Conservation (phyloP, 1,140 invertebrate species). For the Drosophila pandora region DNA sequence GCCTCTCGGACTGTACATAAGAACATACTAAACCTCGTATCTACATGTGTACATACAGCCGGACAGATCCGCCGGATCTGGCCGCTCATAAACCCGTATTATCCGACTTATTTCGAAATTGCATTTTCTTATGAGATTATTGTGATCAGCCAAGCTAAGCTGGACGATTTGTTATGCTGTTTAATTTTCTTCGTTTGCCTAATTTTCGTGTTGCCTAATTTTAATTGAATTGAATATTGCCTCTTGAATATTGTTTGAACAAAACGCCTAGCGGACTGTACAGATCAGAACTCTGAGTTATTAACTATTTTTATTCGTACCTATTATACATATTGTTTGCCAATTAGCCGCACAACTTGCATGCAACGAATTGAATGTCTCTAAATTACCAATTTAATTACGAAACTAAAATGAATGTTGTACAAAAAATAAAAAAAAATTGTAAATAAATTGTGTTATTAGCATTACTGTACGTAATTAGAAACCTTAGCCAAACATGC, state of each 20-base stretch:
- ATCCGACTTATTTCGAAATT: conserved; percentile 32
- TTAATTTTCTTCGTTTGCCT: conserved; percentile 58
- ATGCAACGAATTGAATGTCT: conserved; percentile 52
- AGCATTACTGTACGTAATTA: conserved; percentile 51
- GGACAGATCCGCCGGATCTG: conserved; percentile 13
- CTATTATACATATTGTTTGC: conserved; percentile 57
- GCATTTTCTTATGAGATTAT: conserved; percentile 72
- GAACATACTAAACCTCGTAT: conserved; percentile 45
- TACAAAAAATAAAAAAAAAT: conserved; percentile 42
- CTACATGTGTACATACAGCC: conserved; percentile 43
- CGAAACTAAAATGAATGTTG: conserved; percentile 67
- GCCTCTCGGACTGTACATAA: conserved; percentile 62
- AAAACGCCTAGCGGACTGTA: conserved; percentile 49
- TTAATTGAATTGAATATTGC: conserved; percentile 18
- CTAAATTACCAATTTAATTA: conserved; percentile 35
- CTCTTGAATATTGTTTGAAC: conserved; percentile 40
- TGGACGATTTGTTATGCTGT: conserved; percentile 80
- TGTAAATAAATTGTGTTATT: conserved; percentile 55
- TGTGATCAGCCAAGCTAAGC: conserved; percentile 61
- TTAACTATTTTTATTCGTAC: conserved; percentile 40
- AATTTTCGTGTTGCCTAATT: conserved; percentile 41
- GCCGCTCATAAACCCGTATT: conserved; percentile 23
- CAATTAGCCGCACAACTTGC: conserved; percentile 66
- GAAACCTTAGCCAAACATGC: conserved; percentile 29
- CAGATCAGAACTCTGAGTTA: conserved; percentile 46